phyloP scores from a whole-genome alignment of 2,113 vertebrate species.

The Onychorhynchus coronatus region DNA sequence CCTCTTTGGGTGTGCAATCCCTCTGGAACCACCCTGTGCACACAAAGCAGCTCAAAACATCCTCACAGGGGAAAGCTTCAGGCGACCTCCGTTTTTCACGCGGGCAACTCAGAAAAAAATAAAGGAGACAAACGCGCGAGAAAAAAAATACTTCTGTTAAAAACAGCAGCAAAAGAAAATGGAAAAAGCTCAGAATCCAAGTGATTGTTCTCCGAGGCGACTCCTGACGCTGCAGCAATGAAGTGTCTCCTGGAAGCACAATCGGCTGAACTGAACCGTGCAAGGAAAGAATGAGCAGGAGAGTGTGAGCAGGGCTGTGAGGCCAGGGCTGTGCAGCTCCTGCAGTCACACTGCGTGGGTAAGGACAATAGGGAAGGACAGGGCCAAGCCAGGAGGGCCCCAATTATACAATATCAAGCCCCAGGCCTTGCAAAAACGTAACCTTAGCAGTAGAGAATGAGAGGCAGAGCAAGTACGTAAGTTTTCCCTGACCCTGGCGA shows the following conservation, averaged over 20 bases:
- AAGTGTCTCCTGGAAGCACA: slow-evolving; percentile 3
- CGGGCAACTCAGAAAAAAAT: background rate
- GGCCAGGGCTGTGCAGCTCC: background rate
- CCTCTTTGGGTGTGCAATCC: background rate
- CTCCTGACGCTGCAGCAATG: background rate
- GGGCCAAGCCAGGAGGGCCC: slow-evolving; percentile 19
- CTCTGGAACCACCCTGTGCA: background rate
- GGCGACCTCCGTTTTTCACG: background rate
- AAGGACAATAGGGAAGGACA: slow-evolving; percentile 25
- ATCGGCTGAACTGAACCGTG: background rate
- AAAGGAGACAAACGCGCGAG: background rate
- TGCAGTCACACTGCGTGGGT: background rate
- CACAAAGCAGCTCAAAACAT: background rate
- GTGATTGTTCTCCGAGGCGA: background rate
- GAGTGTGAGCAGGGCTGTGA: background rate
- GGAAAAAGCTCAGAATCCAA: background rate
- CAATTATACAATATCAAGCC: background rate
- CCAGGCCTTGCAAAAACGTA: background rate
- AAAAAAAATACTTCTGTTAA: background rate
- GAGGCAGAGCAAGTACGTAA: background rate
- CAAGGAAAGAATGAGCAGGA: background rate
- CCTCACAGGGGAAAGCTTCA: background rate
- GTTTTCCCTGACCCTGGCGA: slow-evolving; percentile 25
- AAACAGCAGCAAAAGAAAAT: background rate
- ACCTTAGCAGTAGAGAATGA: background rate